A percentile compares a stretch with the other conserved stretches of the same genome.
Conservation (phyloP, 2,797 vertebrate genomes). For the Rachycentron canadum region DNA sequence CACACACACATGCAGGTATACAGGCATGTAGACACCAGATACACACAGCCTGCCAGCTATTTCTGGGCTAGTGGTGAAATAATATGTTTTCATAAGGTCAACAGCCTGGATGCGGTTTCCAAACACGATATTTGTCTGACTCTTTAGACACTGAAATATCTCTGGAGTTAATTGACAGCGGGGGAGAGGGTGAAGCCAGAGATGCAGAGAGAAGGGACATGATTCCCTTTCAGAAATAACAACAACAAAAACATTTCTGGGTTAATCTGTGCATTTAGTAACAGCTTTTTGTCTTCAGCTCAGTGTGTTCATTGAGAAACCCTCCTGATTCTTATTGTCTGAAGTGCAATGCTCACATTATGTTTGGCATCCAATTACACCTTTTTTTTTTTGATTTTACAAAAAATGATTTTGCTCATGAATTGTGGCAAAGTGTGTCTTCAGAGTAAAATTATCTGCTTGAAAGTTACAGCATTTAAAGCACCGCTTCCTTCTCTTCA, state of each 20-base stretch:
- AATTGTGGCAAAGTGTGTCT: not conserved
- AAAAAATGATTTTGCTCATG: not conserved
- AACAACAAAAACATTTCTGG: slow-evolving; percentile 5
- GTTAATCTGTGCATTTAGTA: slow-evolving; percentile 8
- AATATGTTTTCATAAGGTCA: slow-evolving; percentile 78
- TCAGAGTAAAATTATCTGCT: slow-evolving; percentile 10
- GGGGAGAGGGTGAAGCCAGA: slow-evolving; percentile 3
- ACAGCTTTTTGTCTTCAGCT: slow-evolving; percentile 1
- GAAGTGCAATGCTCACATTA: slow-evolving; percentile 7
- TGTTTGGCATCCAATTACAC: slow-evolving; percentile 10
- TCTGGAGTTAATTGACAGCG: slow-evolving; percentile 57
- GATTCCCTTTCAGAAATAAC: slow-evolving; percentile 1
- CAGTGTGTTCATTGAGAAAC: slow-evolving; percentile 8
- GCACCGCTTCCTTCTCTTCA: not conserved
- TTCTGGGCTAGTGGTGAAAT: slow-evolving; percentile 64
- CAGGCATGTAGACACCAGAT: slow-evolving; percentile 54
- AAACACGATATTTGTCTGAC: slow-evolving; percentile 58
- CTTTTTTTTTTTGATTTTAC: not conserved
- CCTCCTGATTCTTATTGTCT: not conserved
- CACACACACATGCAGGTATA: slow-evolving; percentile 52
- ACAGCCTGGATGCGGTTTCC: slow-evolving; percentile 61
- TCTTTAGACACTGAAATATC: slow-evolving; percentile 40
- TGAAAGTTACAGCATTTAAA: slow-evolving; percentile 5
- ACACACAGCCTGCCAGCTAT: slow-evolving; percentile 64
- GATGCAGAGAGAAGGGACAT: slow-evolving; percentile 12